Evolutionary conservation across 1,140 invertebrate species (phyloP), one percentile per base, ranked within the genome.

Genomic region (Heliconius congener): DNA sequence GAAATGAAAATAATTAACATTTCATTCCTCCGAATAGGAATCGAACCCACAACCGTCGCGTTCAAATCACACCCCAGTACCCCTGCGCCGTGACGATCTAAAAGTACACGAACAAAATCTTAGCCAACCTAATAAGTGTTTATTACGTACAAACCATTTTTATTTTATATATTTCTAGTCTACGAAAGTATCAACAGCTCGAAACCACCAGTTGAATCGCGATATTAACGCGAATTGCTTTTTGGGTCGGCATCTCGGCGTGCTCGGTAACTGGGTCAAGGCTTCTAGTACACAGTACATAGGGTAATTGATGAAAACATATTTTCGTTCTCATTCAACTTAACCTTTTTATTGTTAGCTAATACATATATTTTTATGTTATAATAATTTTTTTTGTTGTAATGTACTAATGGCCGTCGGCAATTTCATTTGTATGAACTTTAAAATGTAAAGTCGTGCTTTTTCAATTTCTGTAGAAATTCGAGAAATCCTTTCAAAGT

Each of bases 211-310:
- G 60, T 66, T 66, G 60, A 66, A 30, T 66, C 60, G 4, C 30
- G 27, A 30, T 66, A 66, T 66, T 66, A 66, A 66, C 60, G 30
- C 27, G 60, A 66, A 66, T 66, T 66, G 27, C 60, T 66, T 66
- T 66, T 66, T 30, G 60, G 60, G 60, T 66, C 60, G 60, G 60
- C 60, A 66, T 66, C 60, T 66, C 60, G 60, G 60, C 60, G 9
- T 66, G 27, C 23, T 66, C 60, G 27, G 9, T 27, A 66, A 66
- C 60, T 66, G 13, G 60, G 60, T 66, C 60, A 66, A 66, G 60
- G 60, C 60, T 66, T 30, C 60, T 66, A 66, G 23, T 66, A 30
- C 60, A 16, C 60, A 27, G 60, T 13, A 66, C 60, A 66, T 11
- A 30, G 60, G 27, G 60, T 66, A 30, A 66, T 30, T 66, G 23